Evolutionary conservation across 1,140 invertebrate genomes (phyloP), one percentile per base, ranked within the genome.

Genomic region (Cecropterus lyciades): DNA sequence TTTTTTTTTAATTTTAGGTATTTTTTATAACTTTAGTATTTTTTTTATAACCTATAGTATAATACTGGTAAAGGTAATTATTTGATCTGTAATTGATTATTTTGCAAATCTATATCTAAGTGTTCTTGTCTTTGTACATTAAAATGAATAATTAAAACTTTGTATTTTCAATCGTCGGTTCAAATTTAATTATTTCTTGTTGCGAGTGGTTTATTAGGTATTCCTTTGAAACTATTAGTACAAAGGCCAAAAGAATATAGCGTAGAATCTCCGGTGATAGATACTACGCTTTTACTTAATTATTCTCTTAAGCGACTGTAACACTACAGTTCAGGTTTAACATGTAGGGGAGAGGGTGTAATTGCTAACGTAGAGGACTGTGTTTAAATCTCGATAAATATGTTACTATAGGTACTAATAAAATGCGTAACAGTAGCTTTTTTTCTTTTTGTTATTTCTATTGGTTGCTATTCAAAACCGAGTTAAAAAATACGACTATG

Each of bases 171-270:
- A 20, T 55, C 6, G 33, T 16, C 7, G 15, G 11, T 16, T 42
- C 24, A 56, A 56, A 56, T 56, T 49, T 48, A 46, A 48, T 60
- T 60, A 48, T 46, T 15, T 48, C 57, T 48, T 33, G 57, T 60
- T 60, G 57, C 27, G 57, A 60, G 45, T 62, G 30, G 45, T 62
- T 62, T 49, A 62, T 62, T 62, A 62, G 45, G 24, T 48, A 62
- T 62, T 62, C 57, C 45, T 62, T 62, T 62, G 46, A 51, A 30
- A 42, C 30, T 16, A 62, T 62, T 62, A 52, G 46, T 27, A 51
- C 46, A 62, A 62, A 62, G 57, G 46, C 59, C 33, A 62, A 62
- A 62, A 62, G 59, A 62, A 62, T 62, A 62, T 42, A 42, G 59
- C 59, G 42, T 46, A 62, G 46, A 51, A 24, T 46, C 59, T 40